A percentile compares a stretch with the other conserved stretches of the same genome.
phyloP scores from a whole-genome alignment of 2,888 invertebrate species.

The Dryomyza anilis region DNA sequence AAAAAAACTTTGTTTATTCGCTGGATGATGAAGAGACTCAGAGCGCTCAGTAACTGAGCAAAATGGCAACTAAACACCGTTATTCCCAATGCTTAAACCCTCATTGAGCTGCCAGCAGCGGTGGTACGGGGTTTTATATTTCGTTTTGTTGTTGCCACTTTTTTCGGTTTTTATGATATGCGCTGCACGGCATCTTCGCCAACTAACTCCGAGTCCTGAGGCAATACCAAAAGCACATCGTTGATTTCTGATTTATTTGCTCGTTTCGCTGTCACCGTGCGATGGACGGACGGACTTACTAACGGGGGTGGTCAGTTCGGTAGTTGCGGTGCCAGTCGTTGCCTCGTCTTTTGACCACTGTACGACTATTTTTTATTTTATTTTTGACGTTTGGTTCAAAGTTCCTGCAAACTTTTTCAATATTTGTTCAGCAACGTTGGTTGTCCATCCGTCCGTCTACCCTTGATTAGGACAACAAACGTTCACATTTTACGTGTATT shows the following conservation, averaged over 20 bases:
- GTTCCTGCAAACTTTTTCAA: background rate
- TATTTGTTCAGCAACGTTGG: background rate
- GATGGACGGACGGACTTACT: background rate
- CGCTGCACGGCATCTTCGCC: background rate
- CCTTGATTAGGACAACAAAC: no score
- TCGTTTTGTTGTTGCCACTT: background rate
- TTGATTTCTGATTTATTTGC: slow-evolving; percentile 1
- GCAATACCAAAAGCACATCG: no score
- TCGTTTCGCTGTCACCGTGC: background rate
- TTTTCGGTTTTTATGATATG: background rate
- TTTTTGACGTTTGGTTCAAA: background rate
- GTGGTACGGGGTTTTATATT: no score
- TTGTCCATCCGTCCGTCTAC: background rate
- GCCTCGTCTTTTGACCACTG: background rate
- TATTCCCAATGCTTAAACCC: slow-evolving; percentile 7
- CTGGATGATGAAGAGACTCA: background rate
- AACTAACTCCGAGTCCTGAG: no score
- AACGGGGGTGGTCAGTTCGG: background rate
- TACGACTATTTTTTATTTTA: no score
- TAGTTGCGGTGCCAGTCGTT: background rate
- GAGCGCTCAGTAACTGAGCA: background rate
- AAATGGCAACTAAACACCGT: slow-evolving; percentile 13
- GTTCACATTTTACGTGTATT: background rate
- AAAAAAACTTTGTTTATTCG: slow-evolving; percentile 11
- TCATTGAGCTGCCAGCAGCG: background rate